A percentile compares a stretch with the other conserved stretches of the same genome.
phyloP scores from a whole-genome alignment of 2,113 vertebrate genomes.

The Rhinichthys klamathensis region DNA sequence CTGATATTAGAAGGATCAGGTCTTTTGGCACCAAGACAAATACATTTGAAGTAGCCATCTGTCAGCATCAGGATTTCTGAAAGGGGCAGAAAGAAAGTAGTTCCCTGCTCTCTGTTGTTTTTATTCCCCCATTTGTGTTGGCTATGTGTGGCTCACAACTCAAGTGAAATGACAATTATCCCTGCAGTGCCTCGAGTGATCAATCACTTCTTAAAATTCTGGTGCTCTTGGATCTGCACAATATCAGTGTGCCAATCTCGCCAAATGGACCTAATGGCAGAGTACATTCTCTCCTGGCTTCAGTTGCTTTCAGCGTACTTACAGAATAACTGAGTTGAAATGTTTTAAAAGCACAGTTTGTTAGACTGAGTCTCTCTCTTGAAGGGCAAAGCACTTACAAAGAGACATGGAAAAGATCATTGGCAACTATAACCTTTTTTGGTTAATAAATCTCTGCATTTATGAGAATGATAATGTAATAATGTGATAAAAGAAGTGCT shows the following conservation, averaged over 20 bases:
- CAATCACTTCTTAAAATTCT: conserved; percentile 70
- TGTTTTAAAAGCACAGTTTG: conserved; percentile 10
- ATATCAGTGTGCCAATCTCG: conserved; percentile 59
- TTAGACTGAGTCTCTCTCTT: background rate
- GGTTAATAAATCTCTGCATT: background rate
- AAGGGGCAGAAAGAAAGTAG: conserved; percentile 55
- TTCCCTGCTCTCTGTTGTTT: conserved; percentile 68
- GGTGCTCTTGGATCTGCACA: conserved; percentile 54
- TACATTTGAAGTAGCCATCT: conserved; percentile 54
- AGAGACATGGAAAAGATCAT: background rate
- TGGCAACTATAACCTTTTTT: background rate
- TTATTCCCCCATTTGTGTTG: conserved; percentile 71
- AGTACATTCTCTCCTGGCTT: conserved; percentile 13
- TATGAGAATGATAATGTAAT: background rate
- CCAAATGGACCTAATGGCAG: conserved; percentile 23
- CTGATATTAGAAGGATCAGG: conserved; percentile 23
- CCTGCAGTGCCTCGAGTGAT: conserved; percentile 66
- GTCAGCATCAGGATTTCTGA: conserved; percentile 55
- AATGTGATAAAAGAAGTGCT: background rate
- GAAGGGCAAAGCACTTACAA: background rate
- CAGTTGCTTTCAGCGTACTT: conserved; percentile 3
- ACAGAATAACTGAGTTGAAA: background rate
- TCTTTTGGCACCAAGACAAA: conserved; percentile 42
- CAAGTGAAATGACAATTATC: conserved; percentile 71
- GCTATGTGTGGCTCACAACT: conserved; percentile 62